A percentile compares a stretch with the other conserved stretches of the same genome.
Evolutionary conservation across 2,113 vertebrate species (phyloP).

Genomic region (Enhydra lutris): DNA sequence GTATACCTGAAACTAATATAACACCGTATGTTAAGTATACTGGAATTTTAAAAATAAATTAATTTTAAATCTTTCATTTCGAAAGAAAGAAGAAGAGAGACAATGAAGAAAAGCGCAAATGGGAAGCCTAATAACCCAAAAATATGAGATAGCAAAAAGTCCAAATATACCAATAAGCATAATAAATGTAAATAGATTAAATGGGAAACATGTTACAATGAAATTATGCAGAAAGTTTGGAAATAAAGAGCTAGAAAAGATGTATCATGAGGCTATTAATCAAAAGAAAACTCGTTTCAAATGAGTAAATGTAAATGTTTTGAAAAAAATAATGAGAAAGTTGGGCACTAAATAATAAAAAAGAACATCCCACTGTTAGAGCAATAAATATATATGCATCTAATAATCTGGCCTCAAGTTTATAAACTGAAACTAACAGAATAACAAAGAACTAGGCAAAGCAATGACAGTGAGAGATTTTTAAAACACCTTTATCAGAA

Average conservation of each 20-base stretch:
- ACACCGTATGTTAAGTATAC: neutral
- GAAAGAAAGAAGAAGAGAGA: neutral
- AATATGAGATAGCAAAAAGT: neutral
- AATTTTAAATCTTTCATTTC: neutral
- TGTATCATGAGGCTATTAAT: neutral
- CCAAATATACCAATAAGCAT: neutral
- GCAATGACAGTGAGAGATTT: neutral
- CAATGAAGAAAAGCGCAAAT: neutral
- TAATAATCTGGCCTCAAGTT: neutral
- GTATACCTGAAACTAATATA: neutral
- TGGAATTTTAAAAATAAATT: neutral
- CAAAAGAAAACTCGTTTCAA: neutral
- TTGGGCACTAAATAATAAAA: neutral
- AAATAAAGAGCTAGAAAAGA: neutral
- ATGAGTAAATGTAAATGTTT: neutral
- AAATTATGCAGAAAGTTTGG: neutral
- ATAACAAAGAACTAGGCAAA: neutral
- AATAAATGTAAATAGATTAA: neutral
- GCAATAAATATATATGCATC: neutral
- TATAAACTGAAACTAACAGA: neutral
- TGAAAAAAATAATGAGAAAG: neutral
- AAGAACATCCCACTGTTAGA: neutral
- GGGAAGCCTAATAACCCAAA: neutral
- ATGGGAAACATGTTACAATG: neutral
- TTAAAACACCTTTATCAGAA: neutral